These are phyloP conservation scores for Percopsis transmontana DNA, from an alignment of 2,113 vertebrate genomes.

Conservation along the genomic window DNA sequence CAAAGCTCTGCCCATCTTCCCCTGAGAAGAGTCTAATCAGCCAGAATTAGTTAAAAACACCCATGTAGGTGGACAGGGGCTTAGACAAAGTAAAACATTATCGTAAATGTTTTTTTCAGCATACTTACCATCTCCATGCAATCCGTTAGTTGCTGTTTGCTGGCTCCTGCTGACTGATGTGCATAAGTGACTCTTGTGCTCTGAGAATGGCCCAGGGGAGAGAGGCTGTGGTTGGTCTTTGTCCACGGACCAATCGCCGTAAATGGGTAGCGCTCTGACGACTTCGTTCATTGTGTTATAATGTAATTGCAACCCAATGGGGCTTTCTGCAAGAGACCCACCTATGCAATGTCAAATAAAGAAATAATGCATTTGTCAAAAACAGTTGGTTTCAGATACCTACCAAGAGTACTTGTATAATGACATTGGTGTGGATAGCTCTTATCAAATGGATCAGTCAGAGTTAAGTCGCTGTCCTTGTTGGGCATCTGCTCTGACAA, in stretches of 20 bases:
- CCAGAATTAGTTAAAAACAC: too few species aligned
- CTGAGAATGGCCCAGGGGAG: background rate
- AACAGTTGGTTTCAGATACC: background rate
- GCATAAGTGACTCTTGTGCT: constrained; percentile 34
- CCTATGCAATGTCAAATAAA: background rate
- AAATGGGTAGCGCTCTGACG: background rate
- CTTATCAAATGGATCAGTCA: constrained; percentile 28
- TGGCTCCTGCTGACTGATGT: constrained; percentile 38
- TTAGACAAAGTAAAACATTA: too few species aligned
- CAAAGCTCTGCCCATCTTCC: too few species aligned
- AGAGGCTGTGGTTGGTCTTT: constrained; percentile 26
- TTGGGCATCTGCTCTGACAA: constrained; percentile 26
- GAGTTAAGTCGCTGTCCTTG: constrained; percentile 34
- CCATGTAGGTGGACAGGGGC: too few species aligned
- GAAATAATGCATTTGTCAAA: background rate
- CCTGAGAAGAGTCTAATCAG: too few species aligned
- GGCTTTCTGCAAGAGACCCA: constrained; percentile 5
- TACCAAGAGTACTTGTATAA: background rate
- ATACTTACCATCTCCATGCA: constrained; percentile 63
- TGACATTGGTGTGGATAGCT: background rate
- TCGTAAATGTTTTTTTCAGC: too few species aligned
- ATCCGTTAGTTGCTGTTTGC: constrained; percentile 33
- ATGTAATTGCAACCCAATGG: background rate
- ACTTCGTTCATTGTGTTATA: background rate
- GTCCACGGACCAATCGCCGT: constrained; percentile 4